A percentile compares a stretch with the other conserved stretches of the same genome.
Evolutionary conservation across 2,888 invertebrate species (phyloP).

Genomic region (Gastracanthus pulcherrimus): DNA sequence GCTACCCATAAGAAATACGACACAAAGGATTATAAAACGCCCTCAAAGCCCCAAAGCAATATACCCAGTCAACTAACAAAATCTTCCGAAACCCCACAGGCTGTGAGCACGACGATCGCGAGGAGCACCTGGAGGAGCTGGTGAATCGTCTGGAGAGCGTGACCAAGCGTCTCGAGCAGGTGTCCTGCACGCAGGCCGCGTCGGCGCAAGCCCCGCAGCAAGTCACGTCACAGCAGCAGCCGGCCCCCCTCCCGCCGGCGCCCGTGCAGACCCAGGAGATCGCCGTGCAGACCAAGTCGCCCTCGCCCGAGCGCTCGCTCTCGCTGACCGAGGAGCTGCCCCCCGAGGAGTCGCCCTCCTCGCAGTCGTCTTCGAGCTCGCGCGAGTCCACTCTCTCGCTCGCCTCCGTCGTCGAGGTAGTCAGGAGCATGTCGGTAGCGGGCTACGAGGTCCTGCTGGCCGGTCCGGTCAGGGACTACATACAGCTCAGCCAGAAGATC

Average conservation of each 20-base stretch:
- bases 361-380: constrained; percentile 65
- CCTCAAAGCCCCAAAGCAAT: too few species aligned
- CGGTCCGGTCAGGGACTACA: constrained; percentile 85
- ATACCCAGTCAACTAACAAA: too few species aligned
- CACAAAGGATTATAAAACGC: too few species aligned
- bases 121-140: constrained; percentile 82
- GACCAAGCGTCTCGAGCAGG: constrained; percentile 84
- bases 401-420: constrained; percentile 64
- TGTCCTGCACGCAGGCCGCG: too few species aligned
- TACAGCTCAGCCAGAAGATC: constrained; percentile 87
- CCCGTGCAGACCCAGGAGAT: constrained; percentile 62
- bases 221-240: constrained; percentile 57
- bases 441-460: constrained; percentile 86
- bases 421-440: constrained; percentile 85
- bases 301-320: constrained; percentile 68
- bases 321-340: constrained; percentile 65
- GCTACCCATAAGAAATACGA: too few species aligned
- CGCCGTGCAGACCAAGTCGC: constrained; percentile 71
- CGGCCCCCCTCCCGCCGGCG: neutral
- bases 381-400: constrained; percentile 65
- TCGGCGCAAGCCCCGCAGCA: constrained; percentile 60
- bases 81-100: constrained; percentile 63
- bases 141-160: constrained; percentile 87
- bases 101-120: constrained; percentile 71
- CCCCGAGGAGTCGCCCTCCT: constrained; percentile 64